A percentile compares a stretch with the other conserved stretches of the same genome.
Evolutionary conservation across 2,113 vertebrate species (phyloP).

Genomic region (Labeo catla): DNA sequence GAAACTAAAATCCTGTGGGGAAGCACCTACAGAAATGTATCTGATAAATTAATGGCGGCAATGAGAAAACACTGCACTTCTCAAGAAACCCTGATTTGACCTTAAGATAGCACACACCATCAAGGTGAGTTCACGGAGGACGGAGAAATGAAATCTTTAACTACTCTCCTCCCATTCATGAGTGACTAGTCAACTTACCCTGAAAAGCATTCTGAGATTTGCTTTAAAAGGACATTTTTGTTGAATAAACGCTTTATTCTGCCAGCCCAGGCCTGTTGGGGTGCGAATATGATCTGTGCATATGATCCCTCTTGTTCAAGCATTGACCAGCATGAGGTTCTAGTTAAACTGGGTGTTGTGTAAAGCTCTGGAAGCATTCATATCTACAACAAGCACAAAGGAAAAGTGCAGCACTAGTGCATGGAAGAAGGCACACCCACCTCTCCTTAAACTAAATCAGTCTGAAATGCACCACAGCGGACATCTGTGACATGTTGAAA

Average conservation of each 20-base stretch:
- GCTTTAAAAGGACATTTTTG: not conserved
- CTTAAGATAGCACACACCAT: not conserved
- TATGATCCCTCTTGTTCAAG: not conserved
- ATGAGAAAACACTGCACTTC: not conserved
- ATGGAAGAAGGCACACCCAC: not conserved
- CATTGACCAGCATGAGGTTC: constrained; percentile 15
- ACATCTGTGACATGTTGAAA: not conserved
- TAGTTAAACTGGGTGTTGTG: not conserved
- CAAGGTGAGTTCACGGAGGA: constrained; percentile 9
- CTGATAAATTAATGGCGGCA: not conserved
- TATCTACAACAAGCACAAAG: constrained; percentile 2
- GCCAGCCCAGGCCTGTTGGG: constrained; percentile 20
- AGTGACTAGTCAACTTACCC: not conserved
- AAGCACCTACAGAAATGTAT: not conserved
- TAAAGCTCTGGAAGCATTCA: not conserved
- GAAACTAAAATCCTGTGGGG: not conserved
- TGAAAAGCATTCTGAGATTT: not conserved
- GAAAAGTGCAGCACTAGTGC: not conserved
- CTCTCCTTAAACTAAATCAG: not conserved
- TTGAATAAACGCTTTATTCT: not conserved
- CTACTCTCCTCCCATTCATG: not conserved
- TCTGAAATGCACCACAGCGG: not conserved
- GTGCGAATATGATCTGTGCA: constrained; percentile 12
- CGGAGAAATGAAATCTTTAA: not conserved
- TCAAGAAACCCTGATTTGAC: constrained; percentile 1